Conservation (phyloP, 2,888 invertebrate species). For the Spialia ferax region DNA sequence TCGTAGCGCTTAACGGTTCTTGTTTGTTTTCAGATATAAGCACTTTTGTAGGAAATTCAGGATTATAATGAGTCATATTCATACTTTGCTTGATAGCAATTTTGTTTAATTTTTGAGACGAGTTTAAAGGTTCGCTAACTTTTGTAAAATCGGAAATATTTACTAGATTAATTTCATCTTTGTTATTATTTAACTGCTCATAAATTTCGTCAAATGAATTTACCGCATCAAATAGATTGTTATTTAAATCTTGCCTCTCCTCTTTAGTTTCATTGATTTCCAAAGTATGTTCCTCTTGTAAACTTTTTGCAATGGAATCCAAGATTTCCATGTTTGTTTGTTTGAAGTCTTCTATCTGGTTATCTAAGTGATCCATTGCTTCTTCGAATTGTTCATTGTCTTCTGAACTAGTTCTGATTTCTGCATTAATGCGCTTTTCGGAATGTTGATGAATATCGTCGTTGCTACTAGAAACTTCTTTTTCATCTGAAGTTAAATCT, state of each 20-base stretch:
- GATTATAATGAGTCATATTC: constrained; percentile 41
- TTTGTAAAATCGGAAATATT: constrained; percentile 10
- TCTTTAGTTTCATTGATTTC: constrained; percentile 50
- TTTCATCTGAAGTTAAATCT: constrained; percentile 71
- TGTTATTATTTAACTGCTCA: constrained; percentile 62
- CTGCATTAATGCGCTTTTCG: constrained; percentile 28
- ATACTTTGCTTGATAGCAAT: constrained; percentile 31
- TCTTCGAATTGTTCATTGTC: constrained; percentile 82
- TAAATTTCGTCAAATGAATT: constrained; percentile 81
- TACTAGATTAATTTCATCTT: constrained; percentile 34
- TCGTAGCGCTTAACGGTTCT: constrained; percentile 56
- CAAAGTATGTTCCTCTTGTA: constrained; percentile 73
- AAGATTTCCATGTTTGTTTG: constrained; percentile 75
- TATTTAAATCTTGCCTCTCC: constrained; percentile 64
- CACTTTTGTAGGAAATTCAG: constrained; percentile 48
- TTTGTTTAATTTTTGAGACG: constrained; percentile 18
- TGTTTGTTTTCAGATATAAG: constrained; percentile 57
- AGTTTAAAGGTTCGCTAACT: constrained; percentile 7
- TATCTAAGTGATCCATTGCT: constrained; percentile 79
- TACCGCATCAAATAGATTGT: constrained; percentile 68
- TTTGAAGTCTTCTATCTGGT: constrained; percentile 70
- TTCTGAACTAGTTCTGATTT: constrained; percentile 74
- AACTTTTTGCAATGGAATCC: constrained; percentile 77
- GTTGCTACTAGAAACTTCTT: constrained; percentile 61
- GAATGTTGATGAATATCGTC: constrained; percentile 48